Percentiles rank a stretch among this genome's conserved stretches.
Evolutionary conservation across 2,888 invertebrate species (phyloP).

Genomic region (Esperia sulphurella): DNA sequence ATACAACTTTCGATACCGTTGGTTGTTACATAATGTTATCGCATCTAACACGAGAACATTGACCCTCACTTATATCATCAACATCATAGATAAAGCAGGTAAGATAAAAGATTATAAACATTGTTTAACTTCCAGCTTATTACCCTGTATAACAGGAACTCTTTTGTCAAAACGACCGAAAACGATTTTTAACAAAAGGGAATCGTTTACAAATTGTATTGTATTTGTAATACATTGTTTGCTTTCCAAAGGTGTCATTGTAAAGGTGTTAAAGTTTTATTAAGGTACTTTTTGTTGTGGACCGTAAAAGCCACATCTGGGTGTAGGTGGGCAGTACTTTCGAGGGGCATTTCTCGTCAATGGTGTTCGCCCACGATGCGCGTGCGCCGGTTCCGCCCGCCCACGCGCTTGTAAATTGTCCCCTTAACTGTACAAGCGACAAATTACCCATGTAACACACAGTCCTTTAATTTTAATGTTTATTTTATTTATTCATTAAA

Average conservation of each 20-base stretch:
- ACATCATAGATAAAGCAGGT: slow-evolving; percentile 22
- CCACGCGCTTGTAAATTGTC: slow-evolving; percentile 63
- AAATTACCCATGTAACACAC: slow-evolving; percentile 54
- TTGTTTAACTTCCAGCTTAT: slow-evolving; percentile 8
- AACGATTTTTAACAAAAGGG: slow-evolving; percentile 13
- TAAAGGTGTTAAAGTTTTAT: slow-evolving; percentile 54
- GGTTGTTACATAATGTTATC: slow-evolving; percentile 24
- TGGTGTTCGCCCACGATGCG: slow-evolving; percentile 59
- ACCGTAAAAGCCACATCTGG: slow-evolving; percentile 51
- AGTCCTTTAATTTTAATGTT: slow-evolving; percentile 49
- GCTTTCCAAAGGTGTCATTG: slow-evolving; percentile 32
- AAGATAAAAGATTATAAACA: slow-evolving; percentile 13
- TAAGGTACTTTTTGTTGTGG: slow-evolving; percentile 46
- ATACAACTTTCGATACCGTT: slow-evolving; percentile 34
- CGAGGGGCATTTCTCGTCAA: slow-evolving; percentile 57
- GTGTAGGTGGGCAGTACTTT: slow-evolving; percentile 41
- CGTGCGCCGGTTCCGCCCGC: slow-evolving; percentile 55
- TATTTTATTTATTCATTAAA: slow-evolving; percentile 27
- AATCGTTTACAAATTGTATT: slow-evolving; percentile 26
- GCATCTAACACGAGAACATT: slow-evolving; percentile 19
- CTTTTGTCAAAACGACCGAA: slow-evolving; percentile 1
- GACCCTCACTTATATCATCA: slow-evolving; percentile 20
- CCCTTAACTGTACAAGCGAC: slow-evolving; percentile 64
- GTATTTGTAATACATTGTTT: slow-evolving; percentile 29
- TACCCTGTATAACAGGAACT: slow-evolving; percentile 1